Conservation (phyloP, 2,888 invertebrate species). For the Peribatodes rhomboidaria region DNA sequence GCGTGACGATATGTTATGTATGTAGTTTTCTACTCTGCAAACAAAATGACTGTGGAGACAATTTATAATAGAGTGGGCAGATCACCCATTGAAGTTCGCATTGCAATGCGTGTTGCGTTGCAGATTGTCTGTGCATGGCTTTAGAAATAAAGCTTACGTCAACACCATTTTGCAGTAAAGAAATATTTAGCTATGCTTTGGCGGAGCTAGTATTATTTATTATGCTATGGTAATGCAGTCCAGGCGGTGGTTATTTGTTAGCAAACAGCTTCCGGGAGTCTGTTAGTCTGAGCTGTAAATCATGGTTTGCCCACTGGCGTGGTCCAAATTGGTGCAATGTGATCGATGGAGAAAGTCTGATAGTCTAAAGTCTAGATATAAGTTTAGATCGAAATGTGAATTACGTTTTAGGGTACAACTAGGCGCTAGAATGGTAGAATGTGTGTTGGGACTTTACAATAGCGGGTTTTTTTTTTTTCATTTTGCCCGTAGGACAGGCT, state of each 20-base stretch:
- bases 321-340: not conserved
- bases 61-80: not conserved
- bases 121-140: not conserved
- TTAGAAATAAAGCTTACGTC: not conserved
- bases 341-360: constrained; percentile 24
- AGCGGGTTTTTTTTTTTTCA: too few relatives aligned
- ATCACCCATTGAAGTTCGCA: not conserved
- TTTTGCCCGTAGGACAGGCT: too few relatives aligned
- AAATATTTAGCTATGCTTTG: not conserved
- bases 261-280: constrained; percentile 29
- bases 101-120: not conserved
- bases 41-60: too few relatives aligned
- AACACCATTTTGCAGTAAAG: not conserved
- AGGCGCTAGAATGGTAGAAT: too few relatives aligned
- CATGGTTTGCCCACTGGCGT: constrained; percentile 11
- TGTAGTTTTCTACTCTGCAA: too few relatives aligned
- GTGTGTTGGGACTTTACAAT: too few relatives aligned
- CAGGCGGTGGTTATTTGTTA: constrained; percentile 33
- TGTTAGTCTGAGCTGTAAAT: constrained; percentile 21
- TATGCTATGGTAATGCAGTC: constrained; percentile 13
- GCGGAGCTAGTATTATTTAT: not conserved
- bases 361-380: constrained; percentile 33
- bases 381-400: not conserved
- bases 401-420: not conserved
- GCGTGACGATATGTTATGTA: too few relatives aligned